These are phyloP conservation scores for Champsocephalus esox DNA, from an alignment of 2,797 vertebrate species.

Conservation along the genomic window DNA sequence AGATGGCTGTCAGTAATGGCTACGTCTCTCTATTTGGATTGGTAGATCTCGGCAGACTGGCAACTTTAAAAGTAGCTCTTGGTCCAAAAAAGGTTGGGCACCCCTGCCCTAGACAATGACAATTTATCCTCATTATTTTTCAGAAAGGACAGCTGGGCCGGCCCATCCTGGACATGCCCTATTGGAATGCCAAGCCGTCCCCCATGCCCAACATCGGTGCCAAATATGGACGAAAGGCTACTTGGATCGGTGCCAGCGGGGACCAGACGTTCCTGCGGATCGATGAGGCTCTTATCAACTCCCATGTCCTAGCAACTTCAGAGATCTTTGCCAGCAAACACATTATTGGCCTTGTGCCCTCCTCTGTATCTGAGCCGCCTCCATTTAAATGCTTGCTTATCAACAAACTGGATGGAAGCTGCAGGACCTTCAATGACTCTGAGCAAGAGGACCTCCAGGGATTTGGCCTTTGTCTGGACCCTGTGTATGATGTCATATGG, in stretches of 20 bases:
- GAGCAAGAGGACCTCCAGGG: constrained; percentile 99
- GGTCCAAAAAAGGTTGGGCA: too few relatives aligned
- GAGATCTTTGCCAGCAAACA: constrained; percentile 99
- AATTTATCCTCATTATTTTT: constrained; percentile 9
- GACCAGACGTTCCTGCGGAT: constrained; percentile 98
- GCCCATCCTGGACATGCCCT: constrained; percentile 97
- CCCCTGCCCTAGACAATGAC: neutral
- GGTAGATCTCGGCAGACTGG: too few relatives aligned
- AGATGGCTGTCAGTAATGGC: too few relatives aligned
- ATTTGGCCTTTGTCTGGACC: constrained; percentile 97
- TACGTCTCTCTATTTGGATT: too few relatives aligned
- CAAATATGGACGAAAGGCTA: constrained; percentile 97
- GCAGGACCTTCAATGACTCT: constrained; percentile 98
- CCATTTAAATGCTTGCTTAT: constrained; percentile 99
- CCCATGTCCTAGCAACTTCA: constrained; percentile 96
- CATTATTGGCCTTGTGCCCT: constrained; percentile 98
- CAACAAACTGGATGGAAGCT: constrained; percentile 99
- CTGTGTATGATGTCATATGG: constrained; percentile 99
- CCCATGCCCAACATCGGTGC: constrained; percentile 99
- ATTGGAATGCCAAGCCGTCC: constrained; percentile 98
- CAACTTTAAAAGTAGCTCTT: too few relatives aligned
- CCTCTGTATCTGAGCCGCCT: constrained; percentile 94
- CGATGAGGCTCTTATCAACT: constrained; percentile 98
- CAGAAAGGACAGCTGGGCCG: constrained; percentile 98
- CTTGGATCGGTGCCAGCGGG: constrained; percentile 98